These are phyloP conservation scores for Podotricha telesiphe DNA, from an alignment of 2,888 invertebrate species.

Conservation along the genomic window DNA sequence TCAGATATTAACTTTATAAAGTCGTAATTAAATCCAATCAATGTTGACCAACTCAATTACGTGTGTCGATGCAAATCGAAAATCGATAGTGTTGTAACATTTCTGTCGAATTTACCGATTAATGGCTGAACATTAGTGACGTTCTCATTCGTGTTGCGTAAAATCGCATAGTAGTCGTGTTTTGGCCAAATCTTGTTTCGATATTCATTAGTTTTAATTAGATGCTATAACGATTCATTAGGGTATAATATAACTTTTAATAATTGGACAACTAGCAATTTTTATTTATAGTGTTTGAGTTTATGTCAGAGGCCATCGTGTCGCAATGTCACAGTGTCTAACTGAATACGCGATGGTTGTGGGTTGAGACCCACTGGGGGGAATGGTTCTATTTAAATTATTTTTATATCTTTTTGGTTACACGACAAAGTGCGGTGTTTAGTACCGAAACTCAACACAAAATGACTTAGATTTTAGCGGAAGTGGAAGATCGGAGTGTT, in stretches of 20 bases:
- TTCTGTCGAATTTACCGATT: constrained; percentile 32
- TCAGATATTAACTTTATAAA: constrained; percentile 16
- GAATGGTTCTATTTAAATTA: no score
- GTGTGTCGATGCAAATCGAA: constrained; percentile 53
- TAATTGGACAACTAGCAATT: neutral
- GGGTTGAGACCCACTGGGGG: no score
- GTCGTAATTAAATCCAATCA: constrained; percentile 43
- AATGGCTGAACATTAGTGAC: constrained; percentile 34
- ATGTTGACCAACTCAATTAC: constrained; percentile 47
- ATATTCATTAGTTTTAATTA: constrained; percentile 13
- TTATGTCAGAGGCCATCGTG: neutral
- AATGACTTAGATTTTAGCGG: no score
- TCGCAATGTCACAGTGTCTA: no score
- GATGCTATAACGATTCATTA: neutral
- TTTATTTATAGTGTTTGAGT: neutral
- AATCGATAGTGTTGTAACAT: constrained; percentile 52
- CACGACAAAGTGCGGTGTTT: no score
- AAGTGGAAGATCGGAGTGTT: no score
- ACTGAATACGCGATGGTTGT: no score
- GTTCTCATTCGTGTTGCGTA: constrained; percentile 34
- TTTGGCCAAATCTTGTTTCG: neutral
- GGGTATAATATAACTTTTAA: neutral
- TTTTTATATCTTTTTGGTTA: no score
- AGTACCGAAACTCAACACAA: no score
- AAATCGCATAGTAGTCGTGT: constrained; percentile 20